A percentile compares a stretch with the other conserved stretches of the same genome.
Conservation (phyloP, 2,888 invertebrate species). For the Latrodectus hesperus region DNA sequence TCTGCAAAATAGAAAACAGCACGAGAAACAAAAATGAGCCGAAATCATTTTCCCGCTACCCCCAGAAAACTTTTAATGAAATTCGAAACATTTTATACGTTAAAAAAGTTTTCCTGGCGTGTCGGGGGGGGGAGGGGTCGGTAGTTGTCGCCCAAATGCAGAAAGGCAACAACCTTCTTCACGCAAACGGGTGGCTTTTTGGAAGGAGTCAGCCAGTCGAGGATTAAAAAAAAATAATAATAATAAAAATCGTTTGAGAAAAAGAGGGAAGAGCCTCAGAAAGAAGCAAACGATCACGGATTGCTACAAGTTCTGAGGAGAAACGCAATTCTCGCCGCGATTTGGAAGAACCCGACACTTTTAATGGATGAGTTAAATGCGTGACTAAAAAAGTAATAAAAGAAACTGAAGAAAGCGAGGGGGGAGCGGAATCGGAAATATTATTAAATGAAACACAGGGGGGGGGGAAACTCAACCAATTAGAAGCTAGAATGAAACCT, state of each 20-base stretch:
- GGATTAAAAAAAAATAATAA: too few relatives aligned
- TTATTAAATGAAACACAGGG: not conserved
- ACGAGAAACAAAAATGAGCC: too few relatives aligned
- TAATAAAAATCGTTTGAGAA: too few relatives aligned
- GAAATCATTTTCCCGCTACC: too few relatives aligned
- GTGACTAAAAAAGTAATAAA: slow-evolving; percentile 56
- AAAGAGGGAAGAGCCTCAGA: too few relatives aligned
- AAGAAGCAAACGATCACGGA: not conserved
- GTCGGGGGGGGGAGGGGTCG: not conserved
- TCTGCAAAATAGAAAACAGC: too few relatives aligned
- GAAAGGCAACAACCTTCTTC: slow-evolving; percentile 1
- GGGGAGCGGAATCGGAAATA: not conserved
- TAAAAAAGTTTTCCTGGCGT: not conserved
- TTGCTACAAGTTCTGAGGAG: not conserved
- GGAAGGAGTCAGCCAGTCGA: not conserved
- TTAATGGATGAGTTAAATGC: slow-evolving; percentile 64
- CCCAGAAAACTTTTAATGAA: too few relatives aligned
- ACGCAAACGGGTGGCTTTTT: not conserved
- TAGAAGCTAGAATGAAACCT: slow-evolving; percentile 36
- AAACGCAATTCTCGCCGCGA: not conserved
- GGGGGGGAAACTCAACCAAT: slow-evolving; percentile 45
- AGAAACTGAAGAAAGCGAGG: slow-evolving; percentile 30
- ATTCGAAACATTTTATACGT: too few relatives aligned
- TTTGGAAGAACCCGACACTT: slow-evolving; percentile 39
- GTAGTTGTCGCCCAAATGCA: not conserved